Conservation (phyloP, 2,888 invertebrate genomes). For the Sphaerolaimus hirsutus region DNA sequence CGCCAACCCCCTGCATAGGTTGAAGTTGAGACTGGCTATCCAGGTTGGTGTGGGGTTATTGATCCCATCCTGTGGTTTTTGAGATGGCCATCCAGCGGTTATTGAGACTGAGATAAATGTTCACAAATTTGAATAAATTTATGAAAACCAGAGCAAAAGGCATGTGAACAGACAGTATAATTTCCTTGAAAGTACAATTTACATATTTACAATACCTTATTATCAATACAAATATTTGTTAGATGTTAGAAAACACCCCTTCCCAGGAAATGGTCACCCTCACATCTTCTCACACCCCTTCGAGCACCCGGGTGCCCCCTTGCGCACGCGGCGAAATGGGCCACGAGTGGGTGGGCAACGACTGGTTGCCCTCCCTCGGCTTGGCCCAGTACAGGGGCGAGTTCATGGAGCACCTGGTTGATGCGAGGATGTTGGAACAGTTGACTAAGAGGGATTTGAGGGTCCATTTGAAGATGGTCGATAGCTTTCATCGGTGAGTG, state of each 20-base stretch:
- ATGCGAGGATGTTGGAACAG: constrained; percentile 95
- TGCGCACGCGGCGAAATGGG: constrained; percentile 84
- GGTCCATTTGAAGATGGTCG: constrained; percentile 93
- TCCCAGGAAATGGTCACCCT: constrained; percentile 77
- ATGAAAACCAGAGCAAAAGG: no score
- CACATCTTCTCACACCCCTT: constrained; percentile 51
- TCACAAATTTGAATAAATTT: no score
- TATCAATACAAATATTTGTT: not conserved
- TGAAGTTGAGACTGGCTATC: constrained; percentile 82
- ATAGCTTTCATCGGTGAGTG: constrained; percentile 75
- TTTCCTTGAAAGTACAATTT: no score
- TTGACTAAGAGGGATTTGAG: constrained; percentile 87
- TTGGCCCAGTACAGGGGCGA: constrained; percentile 89
- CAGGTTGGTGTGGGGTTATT: constrained; percentile 30
- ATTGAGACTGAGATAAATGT: no score
- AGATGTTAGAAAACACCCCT: not conserved
- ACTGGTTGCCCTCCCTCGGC: constrained; percentile 81
- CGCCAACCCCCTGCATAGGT: constrained; percentile 62
- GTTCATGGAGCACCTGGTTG: constrained; percentile 98
- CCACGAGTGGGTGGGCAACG: constrained; percentile 96
- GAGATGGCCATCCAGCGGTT: no score
- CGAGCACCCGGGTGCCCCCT: constrained; percentile 52
- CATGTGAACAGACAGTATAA: no score
- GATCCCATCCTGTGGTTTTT: no score
- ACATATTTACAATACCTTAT: no score